Percentiles rank a stretch among this genome's conserved stretches.
phyloP scores from a whole-genome alignment of 1,140 invertebrate species.

The Lepidurus couesii region DNA sequence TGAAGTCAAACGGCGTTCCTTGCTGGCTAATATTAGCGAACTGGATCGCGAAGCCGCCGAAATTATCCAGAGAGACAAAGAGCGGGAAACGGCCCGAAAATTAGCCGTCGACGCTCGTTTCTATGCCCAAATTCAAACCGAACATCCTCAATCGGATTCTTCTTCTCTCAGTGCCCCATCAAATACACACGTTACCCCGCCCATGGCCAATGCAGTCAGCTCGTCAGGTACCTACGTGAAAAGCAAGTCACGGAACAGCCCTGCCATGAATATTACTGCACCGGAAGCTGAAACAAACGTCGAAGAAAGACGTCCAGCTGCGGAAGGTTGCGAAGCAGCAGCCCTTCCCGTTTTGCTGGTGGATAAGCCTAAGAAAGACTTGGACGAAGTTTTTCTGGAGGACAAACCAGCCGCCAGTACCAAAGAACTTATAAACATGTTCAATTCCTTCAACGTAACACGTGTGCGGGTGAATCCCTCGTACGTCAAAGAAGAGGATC shows the following conservation, averaged over 20 bases:
- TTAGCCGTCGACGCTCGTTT: conserved; percentile 43
- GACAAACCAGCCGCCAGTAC: conserved; percentile 43
- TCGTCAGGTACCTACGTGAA: conserved; percentile 1
- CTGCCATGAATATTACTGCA: conserved; percentile 31
- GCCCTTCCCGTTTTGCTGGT: conserved; percentile 23
- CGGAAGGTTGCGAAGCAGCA: conserved; percentile 4
- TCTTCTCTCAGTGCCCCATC: background rate
- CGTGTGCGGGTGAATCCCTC: conserved; percentile 27
- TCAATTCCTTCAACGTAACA: conserved; percentile 54
- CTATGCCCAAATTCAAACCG: conserved; percentile 39
- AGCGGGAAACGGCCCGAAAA: conserved; percentile 43
- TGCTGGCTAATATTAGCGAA: conserved; percentile 72
- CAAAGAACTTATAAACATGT: conserved; percentile 56
- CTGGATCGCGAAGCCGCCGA: conserved; percentile 68
- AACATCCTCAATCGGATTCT: conserved; percentile 31
- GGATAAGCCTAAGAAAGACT: background rate
- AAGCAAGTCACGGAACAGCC: conserved; percentile 28
- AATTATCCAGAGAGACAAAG: conserved; percentile 58
- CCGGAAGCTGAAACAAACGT: background rate
- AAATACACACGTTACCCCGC: background rate
- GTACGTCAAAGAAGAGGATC: conserved; percentile 12
- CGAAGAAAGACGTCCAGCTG: conserved; percentile 26
- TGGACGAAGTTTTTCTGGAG: conserved; percentile 35
- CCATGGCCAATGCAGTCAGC: background rate
- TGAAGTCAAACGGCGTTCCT: conserved; percentile 52